Evolutionary conservation across 2,113 vertebrate genomes (phyloP).

Genomic region (Eubucco bourcierii): DNA sequence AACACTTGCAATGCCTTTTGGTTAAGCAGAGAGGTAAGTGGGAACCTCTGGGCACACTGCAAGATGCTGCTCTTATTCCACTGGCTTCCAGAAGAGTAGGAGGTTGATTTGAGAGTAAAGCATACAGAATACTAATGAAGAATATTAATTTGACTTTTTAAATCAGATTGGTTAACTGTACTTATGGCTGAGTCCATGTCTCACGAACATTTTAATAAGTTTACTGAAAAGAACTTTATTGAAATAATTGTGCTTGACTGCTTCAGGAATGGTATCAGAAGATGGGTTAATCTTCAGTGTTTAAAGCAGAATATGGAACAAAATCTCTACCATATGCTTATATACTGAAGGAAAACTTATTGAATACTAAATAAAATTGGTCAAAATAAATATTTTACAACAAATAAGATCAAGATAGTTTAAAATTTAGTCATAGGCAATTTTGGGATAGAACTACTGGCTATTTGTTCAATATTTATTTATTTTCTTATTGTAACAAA

Average conservation of each 20-base stretch:
- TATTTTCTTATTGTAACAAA: not conserved
- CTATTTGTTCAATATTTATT: not conserved
- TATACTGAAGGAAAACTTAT: not conserved
- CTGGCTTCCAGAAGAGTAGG: not conserved
- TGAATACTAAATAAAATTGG: not conserved
- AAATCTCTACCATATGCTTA: not conserved
- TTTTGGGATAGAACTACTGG: not conserved
- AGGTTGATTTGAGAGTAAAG: slow-evolving; percentile 18
- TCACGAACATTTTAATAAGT: not conserved
- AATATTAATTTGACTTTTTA: slow-evolving; percentile 43
- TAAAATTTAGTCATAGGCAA: not conserved
- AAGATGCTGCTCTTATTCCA: not conserved
- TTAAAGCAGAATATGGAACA: not conserved
- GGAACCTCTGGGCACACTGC: not conserved
- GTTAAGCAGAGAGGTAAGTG: not conserved
- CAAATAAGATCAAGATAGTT: not conserved
- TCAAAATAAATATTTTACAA: not conserved
- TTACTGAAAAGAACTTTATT: not conserved
- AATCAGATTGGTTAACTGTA: not conserved
- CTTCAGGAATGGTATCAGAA: not conserved
- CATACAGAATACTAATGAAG: not conserved
- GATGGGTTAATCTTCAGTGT: not conserved
- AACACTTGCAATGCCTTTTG: not conserved
- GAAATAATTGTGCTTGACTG: not conserved
- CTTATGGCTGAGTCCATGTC: not conserved